Conservation (phyloP, 2,113 vertebrate species). For the Cephalophus harveyi region DNA sequence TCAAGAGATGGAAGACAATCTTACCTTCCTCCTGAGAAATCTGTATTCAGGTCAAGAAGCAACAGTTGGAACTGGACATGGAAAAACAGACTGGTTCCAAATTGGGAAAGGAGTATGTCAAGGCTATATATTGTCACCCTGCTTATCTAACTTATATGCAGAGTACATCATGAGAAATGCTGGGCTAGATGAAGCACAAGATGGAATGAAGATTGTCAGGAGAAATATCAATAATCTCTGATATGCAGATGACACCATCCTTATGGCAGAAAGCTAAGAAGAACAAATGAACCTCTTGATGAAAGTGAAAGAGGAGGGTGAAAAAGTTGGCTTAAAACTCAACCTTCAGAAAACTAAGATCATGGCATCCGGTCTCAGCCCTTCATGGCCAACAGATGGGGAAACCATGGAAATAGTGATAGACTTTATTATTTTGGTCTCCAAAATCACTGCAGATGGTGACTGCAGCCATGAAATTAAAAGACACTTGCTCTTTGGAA, state of each 20-base stretch:
- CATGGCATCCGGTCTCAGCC: background rate
- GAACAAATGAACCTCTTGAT: background rate
- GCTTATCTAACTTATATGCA: background rate
- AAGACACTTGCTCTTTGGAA: background rate
- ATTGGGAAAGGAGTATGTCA: background rate
- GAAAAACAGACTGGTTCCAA: background rate
- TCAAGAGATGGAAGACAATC: background rate
- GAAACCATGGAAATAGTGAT: background rate
- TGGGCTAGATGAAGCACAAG: background rate
- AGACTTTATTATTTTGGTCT: background rate
- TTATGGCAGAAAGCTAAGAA: background rate
- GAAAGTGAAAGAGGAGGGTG: background rate
- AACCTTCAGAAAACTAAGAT: background rate
- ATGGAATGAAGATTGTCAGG: background rate
- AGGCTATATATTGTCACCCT: background rate
- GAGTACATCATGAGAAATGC: background rate
- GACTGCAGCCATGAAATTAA: background rate
- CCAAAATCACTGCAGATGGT: background rate
- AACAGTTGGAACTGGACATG: background rate
- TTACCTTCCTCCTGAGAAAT: background rate
- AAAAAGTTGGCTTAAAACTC: background rate
- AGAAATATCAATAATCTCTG: background rate
- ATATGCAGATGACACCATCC: background rate
- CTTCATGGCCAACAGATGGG: background rate
- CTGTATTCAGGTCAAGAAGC: background rate